A percentile compares a stretch with the other conserved stretches of the same genome.
These are phyloP conservation scores for Sebastolobus altivelis DNA, from an alignment of 2,797 vertebrate species.

Conservation along the genomic window DNA sequence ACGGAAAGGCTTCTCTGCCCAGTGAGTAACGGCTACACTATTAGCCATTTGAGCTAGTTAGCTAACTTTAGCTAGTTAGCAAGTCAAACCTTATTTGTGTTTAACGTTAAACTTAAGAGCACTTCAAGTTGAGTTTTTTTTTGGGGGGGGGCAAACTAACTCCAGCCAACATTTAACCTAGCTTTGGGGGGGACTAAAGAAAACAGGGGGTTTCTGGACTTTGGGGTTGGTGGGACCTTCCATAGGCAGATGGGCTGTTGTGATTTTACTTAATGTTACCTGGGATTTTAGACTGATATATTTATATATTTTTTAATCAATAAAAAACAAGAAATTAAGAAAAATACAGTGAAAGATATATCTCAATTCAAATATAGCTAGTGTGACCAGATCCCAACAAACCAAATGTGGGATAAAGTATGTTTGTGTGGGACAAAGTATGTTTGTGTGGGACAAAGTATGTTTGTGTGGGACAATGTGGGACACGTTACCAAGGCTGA, in stretches of 20 bases:
- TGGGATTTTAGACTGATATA: neutral
- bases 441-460: no score
- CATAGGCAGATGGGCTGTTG: neutral
- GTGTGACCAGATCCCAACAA: no score
- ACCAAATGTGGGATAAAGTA: no score
- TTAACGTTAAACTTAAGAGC: neutral
- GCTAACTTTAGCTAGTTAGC: neutral
- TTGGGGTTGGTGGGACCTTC: neutral
- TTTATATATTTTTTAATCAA: neutral
- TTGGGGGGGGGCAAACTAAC: neutral
- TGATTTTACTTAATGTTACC: no score
- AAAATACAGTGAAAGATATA: neutral
- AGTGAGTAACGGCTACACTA: conserved; percentile 31
- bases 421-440: no score
- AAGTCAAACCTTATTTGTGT: neutral
- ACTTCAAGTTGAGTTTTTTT: neutral
- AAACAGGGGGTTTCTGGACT: neutral
- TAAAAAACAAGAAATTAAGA: neutral
- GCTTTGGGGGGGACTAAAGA: neutral
- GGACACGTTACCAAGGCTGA: no score
- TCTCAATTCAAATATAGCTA: neutral
- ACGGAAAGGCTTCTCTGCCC: neutral
- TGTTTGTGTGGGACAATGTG: no score
- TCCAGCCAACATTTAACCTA: neutral
- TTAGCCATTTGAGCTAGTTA: neutral